Conservation (phyloP, 2,113 vertebrate species). For the Sylvia atricapilla region DNA sequence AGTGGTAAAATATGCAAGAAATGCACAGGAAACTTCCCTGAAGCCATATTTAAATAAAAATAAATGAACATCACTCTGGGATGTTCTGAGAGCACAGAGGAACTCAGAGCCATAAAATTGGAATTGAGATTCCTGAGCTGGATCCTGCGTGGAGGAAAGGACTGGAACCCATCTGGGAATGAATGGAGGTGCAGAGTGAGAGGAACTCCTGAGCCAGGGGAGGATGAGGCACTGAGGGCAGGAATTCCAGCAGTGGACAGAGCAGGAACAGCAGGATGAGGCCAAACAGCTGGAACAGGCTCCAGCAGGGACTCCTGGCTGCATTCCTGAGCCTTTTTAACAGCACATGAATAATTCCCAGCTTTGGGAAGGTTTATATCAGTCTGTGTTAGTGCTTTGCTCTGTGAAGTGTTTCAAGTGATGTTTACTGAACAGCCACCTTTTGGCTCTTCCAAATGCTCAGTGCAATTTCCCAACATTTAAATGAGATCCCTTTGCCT, state of each 20-base stretch:
- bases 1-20: not conserved
- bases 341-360: not conserved
- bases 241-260: not conserved
- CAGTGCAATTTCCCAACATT: not conserved
- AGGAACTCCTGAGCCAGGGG: not conserved
- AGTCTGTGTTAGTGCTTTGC: not conserved
- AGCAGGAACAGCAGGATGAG: not conserved
- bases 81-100: not conserved
- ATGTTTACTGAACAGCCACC: not conserved
- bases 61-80: not conserved
- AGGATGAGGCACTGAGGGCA: not conserved
- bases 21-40: not conserved
- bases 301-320: not conserved
- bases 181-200: not conserved
- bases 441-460: not conserved
- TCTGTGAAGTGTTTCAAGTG: not conserved
- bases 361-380: not conserved
- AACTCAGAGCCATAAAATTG: not conserved
- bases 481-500: not conserved
- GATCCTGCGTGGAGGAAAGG: not conserved
- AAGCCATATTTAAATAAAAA: not conserved
- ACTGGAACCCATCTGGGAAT: not conserved
- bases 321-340: not conserved
- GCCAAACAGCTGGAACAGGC: not conserved
- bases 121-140: not conserved